Evolutionary conservation across 2,888 invertebrate genomes (phyloP).

Genomic region (Phalangium opilio): DNA sequence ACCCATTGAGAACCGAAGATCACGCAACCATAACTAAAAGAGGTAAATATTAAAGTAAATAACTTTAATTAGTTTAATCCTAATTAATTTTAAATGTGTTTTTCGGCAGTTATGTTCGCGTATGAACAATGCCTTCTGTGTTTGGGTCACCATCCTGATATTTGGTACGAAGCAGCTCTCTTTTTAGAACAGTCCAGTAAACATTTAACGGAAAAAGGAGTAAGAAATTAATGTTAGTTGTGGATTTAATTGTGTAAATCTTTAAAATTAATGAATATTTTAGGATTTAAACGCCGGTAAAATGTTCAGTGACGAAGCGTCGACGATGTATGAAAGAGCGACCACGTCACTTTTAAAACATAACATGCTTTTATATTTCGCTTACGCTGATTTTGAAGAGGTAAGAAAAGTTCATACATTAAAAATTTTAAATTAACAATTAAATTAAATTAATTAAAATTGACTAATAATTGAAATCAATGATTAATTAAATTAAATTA

Average conservation of each 20-base stretch:
- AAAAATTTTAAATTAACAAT: background rate
- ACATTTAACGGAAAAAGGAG: constrained; percentile 84
- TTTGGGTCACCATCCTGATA: constrained; percentile 91
- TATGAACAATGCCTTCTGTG: constrained; percentile 95
- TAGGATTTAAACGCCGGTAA: constrained; percentile 87
- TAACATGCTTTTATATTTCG: constrained; percentile 88
- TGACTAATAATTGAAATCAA: background rate
- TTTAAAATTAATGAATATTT: constrained; percentile 19
- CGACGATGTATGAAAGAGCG: constrained; percentile 85
- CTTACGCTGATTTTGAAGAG: constrained; percentile 98
- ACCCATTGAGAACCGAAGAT: constrained; percentile 92
- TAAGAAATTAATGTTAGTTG: constrained; percentile 32
- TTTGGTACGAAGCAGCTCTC: constrained; percentile 97
- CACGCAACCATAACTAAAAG: constrained; percentile 78
- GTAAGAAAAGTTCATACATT: constrained; percentile 16
- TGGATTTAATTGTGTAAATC: constrained; percentile 1
- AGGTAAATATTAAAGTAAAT: constrained; percentile 24
- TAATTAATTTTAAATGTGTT: constrained; percentile 8
- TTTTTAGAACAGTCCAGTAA: constrained; percentile 91
- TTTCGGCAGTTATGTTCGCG: constrained; percentile 73
- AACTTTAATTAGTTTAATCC: background rate
- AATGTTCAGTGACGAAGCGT: constrained; percentile 84
- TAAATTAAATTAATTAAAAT: background rate
- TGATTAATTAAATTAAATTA: too few species aligned
- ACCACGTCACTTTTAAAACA: constrained; percentile 73